Evolutionary conservation across 2,888 invertebrate genomes (phyloP), one percentile per base, ranked within the genome.

Genomic region (Cryptocheilus praepositus): DNA sequence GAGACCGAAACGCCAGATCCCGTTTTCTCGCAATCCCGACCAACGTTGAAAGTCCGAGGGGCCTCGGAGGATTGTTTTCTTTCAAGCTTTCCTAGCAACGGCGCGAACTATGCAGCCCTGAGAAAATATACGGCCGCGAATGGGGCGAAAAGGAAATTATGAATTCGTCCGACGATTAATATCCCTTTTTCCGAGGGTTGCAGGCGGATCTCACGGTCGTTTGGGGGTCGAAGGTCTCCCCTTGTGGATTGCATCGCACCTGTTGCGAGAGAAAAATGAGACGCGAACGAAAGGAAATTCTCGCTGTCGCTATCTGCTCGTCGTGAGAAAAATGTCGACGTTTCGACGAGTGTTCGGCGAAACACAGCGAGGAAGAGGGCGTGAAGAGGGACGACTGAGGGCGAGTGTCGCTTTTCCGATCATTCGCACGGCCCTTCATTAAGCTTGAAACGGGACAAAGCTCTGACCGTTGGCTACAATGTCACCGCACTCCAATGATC

Each of bases 121-220:
- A 53, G 70, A 58, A 68, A 71, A 71, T 46, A 61, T 36, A 21
- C 18, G 36, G 11, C 7, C 15, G 28, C 1, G n/a, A 7, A 7
- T 21, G 18, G 19, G 3, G n/a, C 28, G 45, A 46, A 21, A 65
- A 16, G 25, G 18, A 19, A 64, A 64, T 71, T 54, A 64, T 45
- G 69, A 54, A 61, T 64, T 52, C 55, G 7, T 52, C 15, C 46
- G 56, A 49, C 58, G 61, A 71, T 71, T 69, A 71, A 68, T 58
- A 69, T 64, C 57, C 21, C 16, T 21, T 8, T 21, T 15, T 4
- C 16, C 22, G 15, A 44, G 25, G 28, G 22, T 53, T 36, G 19
- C 7, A 51, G 28, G 43, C 61, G 8, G 11, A 21, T 28, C 43
- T 45, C 16, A 58, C 19, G 59, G 13, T 49, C 22, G 5, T 53